Conservation (phyloP, 2,113 vertebrate species). For the Pseudopodoces humilis region DNA sequence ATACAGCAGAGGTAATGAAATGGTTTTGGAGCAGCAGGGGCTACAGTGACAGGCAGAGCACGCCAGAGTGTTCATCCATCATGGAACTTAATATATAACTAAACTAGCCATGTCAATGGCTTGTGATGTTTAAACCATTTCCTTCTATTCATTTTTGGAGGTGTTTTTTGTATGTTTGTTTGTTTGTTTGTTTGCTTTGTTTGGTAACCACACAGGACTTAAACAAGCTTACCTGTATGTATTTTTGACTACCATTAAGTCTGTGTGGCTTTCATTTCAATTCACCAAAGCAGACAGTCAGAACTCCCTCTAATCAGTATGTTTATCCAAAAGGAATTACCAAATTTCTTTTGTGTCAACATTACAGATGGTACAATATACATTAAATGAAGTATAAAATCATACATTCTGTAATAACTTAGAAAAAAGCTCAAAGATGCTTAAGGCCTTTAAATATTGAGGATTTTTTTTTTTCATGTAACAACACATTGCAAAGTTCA, state of each 20-base stretch:
- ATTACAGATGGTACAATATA: conserved; percentile 53
- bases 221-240: neutral
- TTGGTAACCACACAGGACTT: neutral
- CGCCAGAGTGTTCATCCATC: conserved; percentile 4
- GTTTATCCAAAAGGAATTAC: conserved; percentile 12
- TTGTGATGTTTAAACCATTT: conserved; percentile 38
- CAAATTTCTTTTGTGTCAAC: conserved; percentile 28
- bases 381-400: conserved; percentile 74
- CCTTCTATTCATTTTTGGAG: neutral
- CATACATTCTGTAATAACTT: conserved; percentile 77
- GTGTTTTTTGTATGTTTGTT: no score
- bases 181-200: neutral
- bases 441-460: conserved; percentile 81
- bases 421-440: conserved; percentile 63
- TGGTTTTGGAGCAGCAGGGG: conserved; percentile 42
- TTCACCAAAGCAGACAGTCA: conserved; percentile 11
- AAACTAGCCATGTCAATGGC: conserved; percentile 1
- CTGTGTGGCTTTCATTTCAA: neutral
- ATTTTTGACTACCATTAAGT: neutral
- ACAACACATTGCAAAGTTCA: conserved; percentile 41
- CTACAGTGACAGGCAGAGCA: conserved; percentile 11
- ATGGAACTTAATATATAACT: conserved; percentile 26
- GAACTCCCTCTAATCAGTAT: conserved; percentile 11
- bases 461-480: conserved; percentile 38
- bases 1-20: conserved; percentile 40